Percentiles rank a stretch among this genome's conserved stretches.
Conservation (phyloP, 2,113 vertebrate genomes). For the Zosterops hypoxanthus region DNA sequence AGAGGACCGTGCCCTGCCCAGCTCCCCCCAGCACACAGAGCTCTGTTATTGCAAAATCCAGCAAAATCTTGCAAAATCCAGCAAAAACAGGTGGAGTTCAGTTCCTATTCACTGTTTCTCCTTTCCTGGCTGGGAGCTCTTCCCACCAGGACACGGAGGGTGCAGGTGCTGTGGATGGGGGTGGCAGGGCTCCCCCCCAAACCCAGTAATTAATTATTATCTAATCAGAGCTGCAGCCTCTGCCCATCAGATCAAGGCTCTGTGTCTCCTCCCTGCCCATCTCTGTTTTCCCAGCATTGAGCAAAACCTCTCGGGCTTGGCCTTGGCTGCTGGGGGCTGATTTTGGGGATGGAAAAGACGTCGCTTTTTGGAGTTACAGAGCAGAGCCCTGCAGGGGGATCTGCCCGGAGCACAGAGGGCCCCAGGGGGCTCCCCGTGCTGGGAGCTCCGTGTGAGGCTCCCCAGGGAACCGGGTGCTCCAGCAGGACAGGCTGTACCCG, state of each 20-base stretch:
- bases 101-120: rapidly evolving
- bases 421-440: not conserved
- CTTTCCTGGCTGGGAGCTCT: not conserved
- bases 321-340: not conserved
- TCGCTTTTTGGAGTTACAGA: rapidly evolving
- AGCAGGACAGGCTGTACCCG: slow-evolving; percentile 38
- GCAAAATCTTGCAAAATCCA: not conserved
- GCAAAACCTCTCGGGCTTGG: not conserved
- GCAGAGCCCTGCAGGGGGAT: rapidly evolving
- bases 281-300: not conserved
- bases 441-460: not conserved
- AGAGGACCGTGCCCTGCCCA: not conserved
- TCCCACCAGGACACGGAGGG: rapidly evolving
- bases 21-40: not conserved
- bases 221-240: not conserved
- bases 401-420: not conserved
- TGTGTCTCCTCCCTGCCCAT: not conserved
- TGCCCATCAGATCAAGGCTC: slow-evolving; percentile 10
- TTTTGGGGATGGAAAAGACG: rapidly evolving
- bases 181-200: not conserved
- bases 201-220: slow-evolving; percentile 3
- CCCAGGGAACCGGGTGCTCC: not conserved
- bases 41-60: not conserved
- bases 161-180: not conserved
- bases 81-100: not conserved